Percentiles rank a stretch among this genome's conserved stretches.
Conservation (phyloP, 2,113 vertebrate genomes). For the Cavia aperea region DNA sequence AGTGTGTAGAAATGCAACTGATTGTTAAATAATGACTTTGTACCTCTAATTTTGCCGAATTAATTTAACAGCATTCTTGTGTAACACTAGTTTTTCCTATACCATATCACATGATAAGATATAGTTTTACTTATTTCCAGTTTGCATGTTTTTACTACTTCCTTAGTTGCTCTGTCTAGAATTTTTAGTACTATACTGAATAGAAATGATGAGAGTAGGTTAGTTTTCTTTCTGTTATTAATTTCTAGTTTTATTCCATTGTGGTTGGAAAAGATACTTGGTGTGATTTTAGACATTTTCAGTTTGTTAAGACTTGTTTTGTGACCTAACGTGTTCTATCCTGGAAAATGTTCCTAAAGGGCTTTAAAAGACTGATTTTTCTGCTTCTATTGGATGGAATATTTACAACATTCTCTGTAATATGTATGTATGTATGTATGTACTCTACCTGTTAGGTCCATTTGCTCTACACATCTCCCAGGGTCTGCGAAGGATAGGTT, state of each 20-base stretch:
- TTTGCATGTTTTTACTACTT: neutral
- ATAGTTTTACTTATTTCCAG: neutral
- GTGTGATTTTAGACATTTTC: neutral
- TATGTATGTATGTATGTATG: neutral
- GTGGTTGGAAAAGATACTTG: neutral
- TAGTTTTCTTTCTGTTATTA: neutral
- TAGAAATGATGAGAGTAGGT: neutral
- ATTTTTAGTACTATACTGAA: neutral
- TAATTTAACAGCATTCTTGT: neutral
- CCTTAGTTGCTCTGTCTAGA: neutral
- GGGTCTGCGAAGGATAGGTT: neutral
- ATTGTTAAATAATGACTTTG: neutral
- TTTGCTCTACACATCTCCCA: neutral
- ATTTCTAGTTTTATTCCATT: conserved; percentile 13
- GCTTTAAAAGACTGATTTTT: neutral
- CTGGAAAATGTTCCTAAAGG: neutral
- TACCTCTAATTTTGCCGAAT: neutral
- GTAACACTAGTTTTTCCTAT: neutral
- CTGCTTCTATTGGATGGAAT: neutral
- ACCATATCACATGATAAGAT: neutral
- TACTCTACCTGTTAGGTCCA: neutral
- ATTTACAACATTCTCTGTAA: neutral
- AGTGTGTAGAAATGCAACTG: neutral
- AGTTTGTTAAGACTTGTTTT: neutral
- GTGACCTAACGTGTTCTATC: neutral